Percentiles rank a stretch among this genome's conserved stretches.
These are phyloP conservation scores for Nasonia longicornis DNA, from an alignment of 1,140 invertebrate genomes.

Conservation along the genomic window DNA sequence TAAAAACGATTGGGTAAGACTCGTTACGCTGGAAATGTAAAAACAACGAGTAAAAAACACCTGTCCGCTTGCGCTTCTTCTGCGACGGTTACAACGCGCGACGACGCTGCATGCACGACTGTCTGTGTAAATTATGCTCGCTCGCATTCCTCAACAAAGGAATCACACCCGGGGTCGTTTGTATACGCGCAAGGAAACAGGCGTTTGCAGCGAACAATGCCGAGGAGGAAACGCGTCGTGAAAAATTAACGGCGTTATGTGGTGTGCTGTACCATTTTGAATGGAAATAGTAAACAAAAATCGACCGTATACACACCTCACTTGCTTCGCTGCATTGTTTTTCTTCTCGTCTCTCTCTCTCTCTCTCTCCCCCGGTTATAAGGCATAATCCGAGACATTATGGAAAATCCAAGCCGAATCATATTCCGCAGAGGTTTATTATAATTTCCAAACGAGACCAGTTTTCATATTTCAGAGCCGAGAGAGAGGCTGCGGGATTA, in stretches of 20 bases:
- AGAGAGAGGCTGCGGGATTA: not conserved
- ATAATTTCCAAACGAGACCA: not conserved
- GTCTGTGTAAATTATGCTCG: not conserved
- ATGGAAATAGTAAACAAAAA: not conserved
- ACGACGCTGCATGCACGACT: not conserved
- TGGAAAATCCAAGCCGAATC: not conserved
- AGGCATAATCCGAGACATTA: not conserved
- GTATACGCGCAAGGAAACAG: not conserved
- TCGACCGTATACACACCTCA: not conserved
- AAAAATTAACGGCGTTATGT: no score
- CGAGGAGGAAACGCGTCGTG: no score
- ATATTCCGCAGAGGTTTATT: constrained; percentile 3
- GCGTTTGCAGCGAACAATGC: no score
- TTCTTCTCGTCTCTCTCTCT: not conserved
- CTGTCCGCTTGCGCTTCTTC: not conserved
- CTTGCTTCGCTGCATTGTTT: not conserved
- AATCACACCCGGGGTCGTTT: not conserved
- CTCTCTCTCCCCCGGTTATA: not conserved
- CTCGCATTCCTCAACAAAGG: not conserved
- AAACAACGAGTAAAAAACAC: not conserved
- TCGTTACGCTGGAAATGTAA: not conserved
- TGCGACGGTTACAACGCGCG: no score
- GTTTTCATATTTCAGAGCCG: not conserved
- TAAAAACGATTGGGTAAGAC: no score
- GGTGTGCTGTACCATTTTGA: not conserved